Conservation (phyloP, 2,888 invertebrate species). For the Habrosyne pyritoides region DNA sequence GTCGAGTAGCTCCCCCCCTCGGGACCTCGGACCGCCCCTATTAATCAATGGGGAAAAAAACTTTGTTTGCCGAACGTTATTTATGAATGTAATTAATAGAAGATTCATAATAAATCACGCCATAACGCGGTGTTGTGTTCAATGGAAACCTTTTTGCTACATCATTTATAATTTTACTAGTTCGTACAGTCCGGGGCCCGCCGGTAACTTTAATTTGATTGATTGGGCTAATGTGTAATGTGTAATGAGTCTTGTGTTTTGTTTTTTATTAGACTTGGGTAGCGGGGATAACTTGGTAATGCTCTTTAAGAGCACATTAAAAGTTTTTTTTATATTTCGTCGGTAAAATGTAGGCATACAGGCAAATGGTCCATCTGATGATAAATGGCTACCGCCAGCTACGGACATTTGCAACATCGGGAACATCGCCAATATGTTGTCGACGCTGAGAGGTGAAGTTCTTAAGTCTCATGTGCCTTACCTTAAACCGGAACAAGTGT, state of each 20-base stretch:
- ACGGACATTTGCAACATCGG: too few species aligned
- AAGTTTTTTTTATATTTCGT: too few species aligned
- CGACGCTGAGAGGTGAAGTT: too few species aligned
- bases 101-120: conserved; percentile 22
- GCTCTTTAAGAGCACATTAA: too few species aligned
- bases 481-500: too few species aligned
- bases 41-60: conserved; percentile 21
- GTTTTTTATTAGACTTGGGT: too few species aligned
- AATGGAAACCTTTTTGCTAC: neutral
- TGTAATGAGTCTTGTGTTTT: neutral
- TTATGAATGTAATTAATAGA: conserved; percentile 24
- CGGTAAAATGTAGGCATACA: too few species aligned
- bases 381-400: too few species aligned
- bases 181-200: neutral
- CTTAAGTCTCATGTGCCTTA: too few species aligned
- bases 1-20: neutral
- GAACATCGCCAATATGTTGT: too few species aligned
- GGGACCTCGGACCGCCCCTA: conserved; percentile 1
- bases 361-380: too few species aligned
- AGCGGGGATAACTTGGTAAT: too few species aligned
- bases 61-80: conserved; percentile 22
- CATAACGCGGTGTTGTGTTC: conserved; percentile 4
- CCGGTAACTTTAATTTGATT: neutral
- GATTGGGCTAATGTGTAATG: neutral
- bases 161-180: conserved; percentile 1